phyloP scores from a whole-genome alignment of 1,140 invertebrate genomes.

The Nomia melanderi region DNA sequence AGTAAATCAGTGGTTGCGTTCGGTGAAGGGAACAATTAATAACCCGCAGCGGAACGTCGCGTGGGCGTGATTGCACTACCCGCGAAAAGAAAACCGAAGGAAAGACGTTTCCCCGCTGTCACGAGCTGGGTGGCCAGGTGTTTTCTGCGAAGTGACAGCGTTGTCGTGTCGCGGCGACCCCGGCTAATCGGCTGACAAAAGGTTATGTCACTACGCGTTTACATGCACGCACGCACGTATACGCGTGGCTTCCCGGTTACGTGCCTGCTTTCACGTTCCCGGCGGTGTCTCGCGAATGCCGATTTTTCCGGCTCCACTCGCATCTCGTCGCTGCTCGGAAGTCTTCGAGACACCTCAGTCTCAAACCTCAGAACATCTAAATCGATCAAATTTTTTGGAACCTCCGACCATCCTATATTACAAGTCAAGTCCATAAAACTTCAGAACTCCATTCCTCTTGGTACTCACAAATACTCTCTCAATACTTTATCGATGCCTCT shows the following conservation, averaged over 20 bases:
- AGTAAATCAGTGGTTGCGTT: too few species aligned
- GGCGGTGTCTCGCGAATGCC: neutral
- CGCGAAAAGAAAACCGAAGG: neutral
- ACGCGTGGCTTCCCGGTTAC: slow-evolving; percentile 10
- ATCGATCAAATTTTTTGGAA: too few species aligned
- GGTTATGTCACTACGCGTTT: slow-evolving; percentile 49
- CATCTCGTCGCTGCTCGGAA: neutral
- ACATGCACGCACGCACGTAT: slow-evolving; percentile 28
- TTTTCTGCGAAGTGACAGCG: slow-evolving; percentile 5
- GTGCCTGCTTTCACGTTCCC: neutral
- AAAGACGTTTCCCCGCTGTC: neutral
- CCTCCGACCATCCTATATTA: too few species aligned
- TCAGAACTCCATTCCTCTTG: too few species aligned
- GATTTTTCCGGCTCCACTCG: neutral
- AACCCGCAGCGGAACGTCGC: neutral
- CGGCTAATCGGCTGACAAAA: slow-evolving; percentile 62
- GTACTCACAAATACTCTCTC: too few species aligned
- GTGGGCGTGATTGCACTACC: neutral
- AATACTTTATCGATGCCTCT: too few species aligned
- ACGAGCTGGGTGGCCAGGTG: slow-evolving; percentile 11
- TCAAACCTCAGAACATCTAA: too few species aligned
- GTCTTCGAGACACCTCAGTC: too few species aligned
- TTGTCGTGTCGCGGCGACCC: neutral
- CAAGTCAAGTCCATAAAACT: too few species aligned
- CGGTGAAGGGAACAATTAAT: neutral